Evolutionary conservation across 2,888 invertebrate species (phyloP).

Genomic region (Chrysolina haemoptera): DNA sequence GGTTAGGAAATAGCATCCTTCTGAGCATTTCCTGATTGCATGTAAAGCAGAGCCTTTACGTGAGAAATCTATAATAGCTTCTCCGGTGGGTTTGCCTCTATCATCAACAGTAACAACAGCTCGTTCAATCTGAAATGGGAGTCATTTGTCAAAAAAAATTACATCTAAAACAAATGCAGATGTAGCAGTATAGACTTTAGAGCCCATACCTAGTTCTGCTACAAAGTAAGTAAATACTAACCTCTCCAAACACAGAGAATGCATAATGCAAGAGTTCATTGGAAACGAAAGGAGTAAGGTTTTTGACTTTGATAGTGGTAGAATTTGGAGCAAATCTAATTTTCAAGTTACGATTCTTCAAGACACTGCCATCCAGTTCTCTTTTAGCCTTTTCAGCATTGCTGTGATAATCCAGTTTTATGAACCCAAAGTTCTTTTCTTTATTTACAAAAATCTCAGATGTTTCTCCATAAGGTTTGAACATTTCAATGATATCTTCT

Average conservation of each 20-base stretch:
- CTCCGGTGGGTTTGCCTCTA: constrained; percentile 95
- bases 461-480: constrained; percentile 91
- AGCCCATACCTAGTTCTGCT: background rate
- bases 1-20: constrained; percentile 90
- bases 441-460: constrained; percentile 94
- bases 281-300: constrained; percentile 92
- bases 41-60: constrained; percentile 92
- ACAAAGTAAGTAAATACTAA: constrained; percentile 52
- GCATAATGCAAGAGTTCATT: constrained; percentile 94
- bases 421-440: constrained; percentile 97
- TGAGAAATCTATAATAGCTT: constrained; percentile 97
- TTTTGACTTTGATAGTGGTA: constrained; percentile 92
- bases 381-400: constrained; percentile 96
- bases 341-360: constrained; percentile 89
- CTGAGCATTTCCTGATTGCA: constrained; percentile 90
- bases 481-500: constrained; percentile 89
- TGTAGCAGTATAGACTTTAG: background rate
- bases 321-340: constrained; percentile 97
- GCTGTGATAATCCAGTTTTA: constrained; percentile 91
- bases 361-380: constrained; percentile 89
- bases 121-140: constrained; percentile 74
- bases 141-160: background rate
- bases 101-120: constrained; percentile 97
- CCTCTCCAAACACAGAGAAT: constrained; percentile 90
- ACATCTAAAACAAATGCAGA: background rate